Conservation (phyloP, 2,113 vertebrate species). For the Grallaria varia region DNA sequence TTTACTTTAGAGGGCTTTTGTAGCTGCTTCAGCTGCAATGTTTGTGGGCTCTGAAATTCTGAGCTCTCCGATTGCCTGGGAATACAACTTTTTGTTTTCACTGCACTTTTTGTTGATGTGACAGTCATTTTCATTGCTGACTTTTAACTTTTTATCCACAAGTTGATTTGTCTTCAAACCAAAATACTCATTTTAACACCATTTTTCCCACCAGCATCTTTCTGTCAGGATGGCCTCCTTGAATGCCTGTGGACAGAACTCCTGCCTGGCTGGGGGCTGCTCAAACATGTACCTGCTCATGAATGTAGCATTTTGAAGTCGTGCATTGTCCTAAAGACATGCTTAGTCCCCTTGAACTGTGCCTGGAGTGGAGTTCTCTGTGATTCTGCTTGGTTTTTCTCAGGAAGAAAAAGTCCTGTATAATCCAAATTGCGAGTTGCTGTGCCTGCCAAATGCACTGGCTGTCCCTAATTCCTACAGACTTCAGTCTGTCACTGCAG, state of each 20-base stretch:
- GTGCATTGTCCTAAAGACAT: background rate
- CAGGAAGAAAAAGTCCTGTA: background rate
- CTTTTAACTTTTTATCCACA: background rate
- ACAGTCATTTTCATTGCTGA: background rate
- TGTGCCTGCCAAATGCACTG: background rate
- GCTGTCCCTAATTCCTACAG: background rate
- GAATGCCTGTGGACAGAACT: background rate
- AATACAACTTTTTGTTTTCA: background rate
- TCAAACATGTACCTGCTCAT: background rate
- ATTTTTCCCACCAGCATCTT: background rate
- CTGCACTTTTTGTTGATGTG: background rate
- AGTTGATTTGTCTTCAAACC: background rate
- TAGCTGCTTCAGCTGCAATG: background rate
- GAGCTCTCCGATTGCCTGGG: background rate
- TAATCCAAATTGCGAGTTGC: background rate
- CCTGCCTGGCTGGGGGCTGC: background rate
- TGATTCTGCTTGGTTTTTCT: background rate
- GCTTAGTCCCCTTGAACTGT: background rate
- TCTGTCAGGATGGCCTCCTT: background rate
- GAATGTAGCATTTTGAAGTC: background rate
- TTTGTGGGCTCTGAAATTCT: background rate
- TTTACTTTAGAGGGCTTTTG: background rate
- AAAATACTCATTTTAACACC: background rate
- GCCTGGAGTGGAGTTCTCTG: background rate
- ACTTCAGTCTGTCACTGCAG: background rate